A percentile compares a stretch with the other conserved stretches of the same genome.
Evolutionary conservation across 2,113 vertebrate genomes (phyloP).

Genomic region (Baryphthengus martii): DNA sequence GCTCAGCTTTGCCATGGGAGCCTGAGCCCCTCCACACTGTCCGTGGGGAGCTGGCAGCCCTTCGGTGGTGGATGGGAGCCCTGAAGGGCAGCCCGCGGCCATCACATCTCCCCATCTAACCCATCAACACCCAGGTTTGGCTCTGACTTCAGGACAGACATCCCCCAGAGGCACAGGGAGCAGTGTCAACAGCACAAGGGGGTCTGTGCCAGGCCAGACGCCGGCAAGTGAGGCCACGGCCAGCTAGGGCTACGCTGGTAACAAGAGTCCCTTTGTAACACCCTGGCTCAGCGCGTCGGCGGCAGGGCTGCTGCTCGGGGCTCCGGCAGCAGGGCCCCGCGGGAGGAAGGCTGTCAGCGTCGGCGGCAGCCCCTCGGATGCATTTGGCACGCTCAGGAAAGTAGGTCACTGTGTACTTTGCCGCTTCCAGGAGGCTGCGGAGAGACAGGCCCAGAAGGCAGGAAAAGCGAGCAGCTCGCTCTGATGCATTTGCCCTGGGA

Average conservation of each 20-base stretch:
- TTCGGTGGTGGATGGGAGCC: fast-evolving
- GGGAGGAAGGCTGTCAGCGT: background rate
- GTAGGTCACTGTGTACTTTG: conserved; percentile 57
- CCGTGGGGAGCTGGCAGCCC: background rate
- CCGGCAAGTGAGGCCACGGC: fast-evolving
- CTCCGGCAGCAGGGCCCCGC: fast-evolving
- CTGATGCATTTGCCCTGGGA: background rate
- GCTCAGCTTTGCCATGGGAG: background rate
- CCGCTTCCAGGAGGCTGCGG: background rate
- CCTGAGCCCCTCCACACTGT: background rate
- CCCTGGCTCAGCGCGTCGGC: fast-evolving
- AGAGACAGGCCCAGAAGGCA: conserved; percentile 6
- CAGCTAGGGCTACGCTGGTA: background rate
- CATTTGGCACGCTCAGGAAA: background rate
- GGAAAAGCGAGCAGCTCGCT: background rate
- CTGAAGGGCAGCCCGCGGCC: background rate
- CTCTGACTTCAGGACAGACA: background rate
- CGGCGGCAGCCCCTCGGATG: background rate
- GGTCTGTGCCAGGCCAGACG: fast-evolving
- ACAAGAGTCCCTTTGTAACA: background rate
- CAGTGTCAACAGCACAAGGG: background rate
- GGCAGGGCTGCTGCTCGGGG: fast-evolving
- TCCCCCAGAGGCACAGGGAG: background rate
- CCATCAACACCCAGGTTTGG: background rate
- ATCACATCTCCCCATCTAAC: background rate